Conservation (phyloP, 2,888 invertebrate species). For the Malachius bipustulatus region DNA sequence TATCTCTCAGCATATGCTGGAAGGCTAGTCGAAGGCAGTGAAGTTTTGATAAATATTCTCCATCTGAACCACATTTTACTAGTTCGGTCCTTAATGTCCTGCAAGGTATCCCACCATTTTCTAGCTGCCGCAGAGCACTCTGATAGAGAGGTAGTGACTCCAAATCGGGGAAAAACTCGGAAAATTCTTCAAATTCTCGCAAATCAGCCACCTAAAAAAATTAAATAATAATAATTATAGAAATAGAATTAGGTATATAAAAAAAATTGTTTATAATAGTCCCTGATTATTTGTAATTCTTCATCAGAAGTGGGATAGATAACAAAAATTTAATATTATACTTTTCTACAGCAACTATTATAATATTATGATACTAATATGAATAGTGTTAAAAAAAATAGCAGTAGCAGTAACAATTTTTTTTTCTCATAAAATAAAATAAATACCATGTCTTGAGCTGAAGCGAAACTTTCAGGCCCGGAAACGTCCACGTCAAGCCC, state of each 20-base stretch:
- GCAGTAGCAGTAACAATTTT: too few species aligned
- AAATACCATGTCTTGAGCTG: slow-evolving; percentile 77
- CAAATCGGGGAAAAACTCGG: slow-evolving; percentile 61
- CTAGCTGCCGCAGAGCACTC: slow-evolving; percentile 69
- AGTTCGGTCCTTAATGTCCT: slow-evolving; percentile 66
- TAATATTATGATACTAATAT: too few species aligned
- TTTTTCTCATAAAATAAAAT: slow-evolving; percentile 18
- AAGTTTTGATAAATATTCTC: slow-evolving; percentile 91
- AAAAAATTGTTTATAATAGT: too few species aligned
- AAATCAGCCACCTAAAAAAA: slow-evolving; percentile 64
- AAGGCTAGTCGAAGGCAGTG: slow-evolving; percentile 86
- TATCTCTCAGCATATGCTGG: slow-evolving; percentile 61
- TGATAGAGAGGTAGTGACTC: slow-evolving; percentile 79
- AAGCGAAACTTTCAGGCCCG: slow-evolving; percentile 91
- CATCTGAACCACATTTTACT: slow-evolving; percentile 78
- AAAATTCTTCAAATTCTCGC: slow-evolving; percentile 78
- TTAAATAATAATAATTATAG: too few species aligned
- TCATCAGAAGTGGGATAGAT: too few species aligned
- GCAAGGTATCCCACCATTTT: slow-evolving; percentile 59
- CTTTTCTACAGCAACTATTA: too few species aligned
- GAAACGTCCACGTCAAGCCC: slow-evolving; percentile 53
- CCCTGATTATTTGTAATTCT: too few species aligned
- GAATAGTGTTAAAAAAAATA: too few species aligned
- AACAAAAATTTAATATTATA: too few species aligned
- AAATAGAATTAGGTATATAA: too few species aligned